Evolutionary conservation across 1,140 invertebrate genomes (phyloP), one percentile per base, ranked within the genome.

Genomic region (Mya arenaria): DNA sequence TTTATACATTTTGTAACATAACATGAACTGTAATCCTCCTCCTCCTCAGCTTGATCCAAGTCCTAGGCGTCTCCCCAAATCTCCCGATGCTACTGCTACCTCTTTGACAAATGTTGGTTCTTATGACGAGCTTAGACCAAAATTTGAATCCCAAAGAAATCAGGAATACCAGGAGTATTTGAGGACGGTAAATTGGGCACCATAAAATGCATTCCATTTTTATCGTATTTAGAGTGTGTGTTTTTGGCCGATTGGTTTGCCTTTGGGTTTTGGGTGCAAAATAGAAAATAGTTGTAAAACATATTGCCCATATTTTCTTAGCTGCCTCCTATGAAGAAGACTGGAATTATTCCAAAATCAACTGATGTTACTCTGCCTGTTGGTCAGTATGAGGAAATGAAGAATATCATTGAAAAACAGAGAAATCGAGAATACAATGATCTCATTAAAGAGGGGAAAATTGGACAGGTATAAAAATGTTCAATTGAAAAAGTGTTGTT

Each of bases 361-460:
- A 75, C 73, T 6, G 25, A 10, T 34, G 34, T 80, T 15, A 65
- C 68, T 17, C 60, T 73, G 52, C 78, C 78, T 28, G 41, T 82
- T 62, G 79, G 79, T 25, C 79, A 82, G 25, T 82, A 73, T 56
- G 79, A 82, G n/a, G 15, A 52, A 52, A 25, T 41, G 37, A 82
- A 69, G 30, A 68, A 68, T n/a, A 4, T 65, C 25, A 37, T 82
- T 73, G 79, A 82, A 73, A 73, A 66, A 62, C 55, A 82, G 58
- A 73, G 79, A 30, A 82, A 82, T 71, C 25, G 32, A 19, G 79
- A 82, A 66, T 82, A 82, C 66, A 82, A 80, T 44, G 37, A 63
- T 44, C 58, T 75, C 36, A 32, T 75, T 41, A 17, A 48, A 0
- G 63, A 19, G 15, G 73, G 73, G 19, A 63, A 39, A 75, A 65